Evolutionary conservation across 2,113 vertebrate species (phyloP), one percentile per base, ranked within the genome.

Genomic region (Maccullochella peelii): DNA sequence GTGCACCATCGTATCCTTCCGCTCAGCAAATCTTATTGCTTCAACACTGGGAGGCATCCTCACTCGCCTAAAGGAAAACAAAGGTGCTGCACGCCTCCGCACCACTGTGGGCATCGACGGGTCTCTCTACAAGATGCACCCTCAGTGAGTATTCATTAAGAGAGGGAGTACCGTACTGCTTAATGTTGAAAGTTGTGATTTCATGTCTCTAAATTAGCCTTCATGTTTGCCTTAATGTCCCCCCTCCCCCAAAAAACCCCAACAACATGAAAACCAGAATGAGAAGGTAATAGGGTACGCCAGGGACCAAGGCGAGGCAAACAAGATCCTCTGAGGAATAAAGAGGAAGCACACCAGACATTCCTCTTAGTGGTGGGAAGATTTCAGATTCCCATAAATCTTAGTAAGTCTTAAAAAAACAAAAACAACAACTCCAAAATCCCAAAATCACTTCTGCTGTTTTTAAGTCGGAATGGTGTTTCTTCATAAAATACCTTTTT

Each of bases 71-170:
- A 96, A 97, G 3, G 97, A 99, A 6, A 99, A 98, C 95, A 99
- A 97, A 90, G 96, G 96, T 16, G 92, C 95, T 0, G 95, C 94
- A 5, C 96, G 98, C 73, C 97, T 99, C 52, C 97, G 97, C n/a
- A 98, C 97, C 87, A 99, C 98, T 0, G 97, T 99, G 78, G 98
- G 98, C 33, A 97, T 99, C 0, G 98, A 99, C 0, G 98, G 98
- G 1, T 99, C 98, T 10, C 96, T 99, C 86, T 99, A 99, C 96
- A 99, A 99, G 95, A 99, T 96, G 95, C 98, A 99, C 70, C 98
- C 98, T 8, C 98, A 99, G 98, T 99, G 94, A 98, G 98, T 97
- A 50, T 15, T 5, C 27, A 14, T 58, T 4, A 14, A 66, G 5
- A 27, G 12, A 55, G 15, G 9, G 40, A 11, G 21, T 23, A 6